Evolutionary conservation across 2,113 vertebrate species (phyloP).

Genomic region (Percina caprodes): DNA sequence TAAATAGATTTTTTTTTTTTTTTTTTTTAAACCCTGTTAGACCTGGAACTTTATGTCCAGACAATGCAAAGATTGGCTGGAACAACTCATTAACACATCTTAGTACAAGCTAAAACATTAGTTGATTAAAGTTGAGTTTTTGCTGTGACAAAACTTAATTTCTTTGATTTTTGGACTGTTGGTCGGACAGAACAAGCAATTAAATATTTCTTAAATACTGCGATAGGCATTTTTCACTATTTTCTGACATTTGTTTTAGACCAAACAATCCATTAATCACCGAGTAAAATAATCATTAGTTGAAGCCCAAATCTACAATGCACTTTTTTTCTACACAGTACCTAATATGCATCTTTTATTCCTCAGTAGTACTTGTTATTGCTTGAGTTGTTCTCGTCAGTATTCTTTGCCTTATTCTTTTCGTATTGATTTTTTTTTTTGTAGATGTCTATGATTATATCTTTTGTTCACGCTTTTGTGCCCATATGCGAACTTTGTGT

Average conservation of each 20-base stretch:
- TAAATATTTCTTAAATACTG: not conserved
- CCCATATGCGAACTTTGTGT: slow-evolving; percentile 42
- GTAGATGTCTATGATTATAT: slow-evolving; percentile 54
- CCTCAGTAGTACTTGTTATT: slow-evolving; percentile 19
- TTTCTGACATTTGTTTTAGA: not conserved
- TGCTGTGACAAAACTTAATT: not conserved
- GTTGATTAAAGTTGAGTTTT: not conserved
- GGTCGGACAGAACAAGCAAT: too few species aligned
- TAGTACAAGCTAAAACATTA: not conserved
- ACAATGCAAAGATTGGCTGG: not conserved
- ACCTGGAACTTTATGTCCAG: too few species aligned
- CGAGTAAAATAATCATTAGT: not conserved
- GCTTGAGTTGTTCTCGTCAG: slow-evolving; percentile 32
- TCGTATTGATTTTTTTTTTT: slow-evolving; percentile 52
- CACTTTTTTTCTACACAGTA: not conserved
- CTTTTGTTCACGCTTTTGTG: slow-evolving; percentile 29
- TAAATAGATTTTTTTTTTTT: too few species aligned
- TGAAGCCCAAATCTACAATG: not conserved
- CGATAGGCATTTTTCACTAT: not conserved
- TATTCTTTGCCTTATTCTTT: slow-evolving; percentile 41
- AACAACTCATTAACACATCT: not conserved
- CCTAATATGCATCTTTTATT: slow-evolving; percentile 4
- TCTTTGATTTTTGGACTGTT: not conserved
- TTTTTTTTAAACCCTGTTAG: not conserved
- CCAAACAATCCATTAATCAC: not conserved